Evolutionary conservation across 2,888 invertebrate genomes (phyloP), one percentile per base, ranked within the genome.

Genomic region (Exocentrus adspersus): DNA sequence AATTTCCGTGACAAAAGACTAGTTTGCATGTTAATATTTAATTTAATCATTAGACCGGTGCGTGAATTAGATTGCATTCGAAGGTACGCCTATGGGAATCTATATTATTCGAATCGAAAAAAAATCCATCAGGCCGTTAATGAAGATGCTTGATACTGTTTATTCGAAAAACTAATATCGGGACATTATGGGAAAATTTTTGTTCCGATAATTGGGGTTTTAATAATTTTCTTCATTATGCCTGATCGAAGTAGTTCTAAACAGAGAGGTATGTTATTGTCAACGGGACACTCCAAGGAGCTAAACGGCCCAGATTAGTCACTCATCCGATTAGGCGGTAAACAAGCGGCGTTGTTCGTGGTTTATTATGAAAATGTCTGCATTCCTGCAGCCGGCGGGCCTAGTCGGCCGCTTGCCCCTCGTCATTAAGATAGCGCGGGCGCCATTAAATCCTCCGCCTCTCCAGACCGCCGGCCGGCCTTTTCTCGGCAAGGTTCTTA

Each of bases 351-450:
- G 37, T n/a, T n/a, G n/a, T 12, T 37, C 37, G 43, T 43, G 45
- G 52, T 60, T 45, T 60, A 48, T 53, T 56, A 56, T 43, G 54
- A 56, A 62, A 50, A 56, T 56, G 61, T 62, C 61, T 62, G 61
- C 61, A 70, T 70, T 70, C 71, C 68, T 68, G 59, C 64, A 64
- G 68, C 65, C 65, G 65, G 61, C 30, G 45, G 57, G 30, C 42
- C 30, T 28, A 32, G 61, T 56, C 56, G 50, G 30, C 54, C 46
- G 54, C 61, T 67, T 67, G 66, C 64, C 67, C n/a, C 59, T 69
- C 67, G 60, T 69, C 75, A 73, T 75, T 75, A 73, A 75, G 77
- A 77, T 77, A 77, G 73, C 65, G 69, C 70, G 73, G 77, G 77
- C 77, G 77, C 77, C 77, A 72, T 62, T 32, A 51, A 51, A 51